Base-by-base conservation (phyloP, 2,113 vertebrate genomes). In the Cyanoderma ruficeps region DNA sequence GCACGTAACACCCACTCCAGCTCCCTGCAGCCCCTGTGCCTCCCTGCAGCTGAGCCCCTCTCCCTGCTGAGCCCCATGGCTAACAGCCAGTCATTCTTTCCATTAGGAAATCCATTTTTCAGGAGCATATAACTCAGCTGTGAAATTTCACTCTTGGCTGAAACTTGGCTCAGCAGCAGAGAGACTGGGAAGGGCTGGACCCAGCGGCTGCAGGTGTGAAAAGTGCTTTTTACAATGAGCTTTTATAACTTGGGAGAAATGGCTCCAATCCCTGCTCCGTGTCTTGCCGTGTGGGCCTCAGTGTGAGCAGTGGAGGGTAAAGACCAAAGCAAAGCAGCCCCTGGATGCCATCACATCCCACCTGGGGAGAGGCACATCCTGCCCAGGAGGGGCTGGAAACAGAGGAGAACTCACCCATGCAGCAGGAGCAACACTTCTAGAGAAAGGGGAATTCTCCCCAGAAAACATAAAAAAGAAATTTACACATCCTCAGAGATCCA, bases 21-120 rank as follows among this genome's bases (percentile, higher is more conserved):
- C 33, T 78, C 42, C 56, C 50, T 61, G 4, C 3, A n/a, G 59
- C 10, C 80, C 57, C 71, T 18, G 7, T 4, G 7, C 64, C 78
- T 60, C 31, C 49, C 61, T 15, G 13, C 57, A 55, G 76, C 78
- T 0, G 4, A 65, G 86, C 44, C 72, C 35, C 67, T 67, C 65
- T 56, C 57, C 17, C 56, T 37, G 80, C 94, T 8, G 18, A 94
- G 57, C 68, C 76, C 92, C 59, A 0, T 3, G 6, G 80, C 86
- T 30, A 70, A 55, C 78, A 68, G 86, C 65, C 55, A 42, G 83
- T 96, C 96, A 93, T 35, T 77, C 80, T 97, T 97, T 91, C 97
- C 97, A 96, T 96, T 74, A 91, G 93, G 91, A 97, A 97, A 95
- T 41, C 85, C 81, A n/a, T 75, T 63, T 90, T 92, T 91, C 82